Evolutionary conservation across 2,888 invertebrate species (phyloP).

Genomic region (Drosophila niveifrons): DNA sequence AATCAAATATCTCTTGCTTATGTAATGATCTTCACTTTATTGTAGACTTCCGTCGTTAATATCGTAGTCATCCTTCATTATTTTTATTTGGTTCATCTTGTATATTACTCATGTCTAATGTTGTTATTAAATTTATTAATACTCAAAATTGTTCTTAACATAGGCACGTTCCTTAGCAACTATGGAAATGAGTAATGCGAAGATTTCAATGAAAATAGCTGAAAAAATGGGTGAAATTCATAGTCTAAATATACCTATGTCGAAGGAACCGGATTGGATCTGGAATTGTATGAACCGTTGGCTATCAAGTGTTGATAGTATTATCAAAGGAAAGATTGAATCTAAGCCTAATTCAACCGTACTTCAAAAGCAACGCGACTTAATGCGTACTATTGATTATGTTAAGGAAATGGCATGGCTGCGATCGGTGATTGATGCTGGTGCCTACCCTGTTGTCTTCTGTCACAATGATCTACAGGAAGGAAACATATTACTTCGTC

Average conservation of each 20-base stretch:
- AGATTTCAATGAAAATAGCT: slow-evolving; percentile 94
- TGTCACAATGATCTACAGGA: slow-evolving; percentile 98
- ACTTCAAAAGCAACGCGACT: slow-evolving; percentile 64
- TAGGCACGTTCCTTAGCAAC: slow-evolving; percentile 94
- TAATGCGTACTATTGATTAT: slow-evolving; percentile 86
- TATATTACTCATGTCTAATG: too few relatives aligned
- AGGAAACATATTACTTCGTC: slow-evolving; percentile 88
- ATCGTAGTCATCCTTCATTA: too few relatives aligned
- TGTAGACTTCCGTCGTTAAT: too few relatives aligned
- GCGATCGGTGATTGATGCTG: slow-evolving; percentile 87
- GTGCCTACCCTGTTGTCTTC: slow-evolving; percentile 93
- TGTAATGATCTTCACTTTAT: too few relatives aligned
- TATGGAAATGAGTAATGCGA: slow-evolving; percentile 92
- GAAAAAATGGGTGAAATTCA: slow-evolving; percentile 98
- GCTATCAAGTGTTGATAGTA: slow-evolving; percentile 86
- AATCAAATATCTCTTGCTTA: too few relatives aligned
- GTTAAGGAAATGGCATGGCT: slow-evolving; percentile 90
- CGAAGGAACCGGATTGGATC: slow-evolving; percentile 97
- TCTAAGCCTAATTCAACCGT: slow-evolving; percentile 82
- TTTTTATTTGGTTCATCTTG: too few relatives aligned
- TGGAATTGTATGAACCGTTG: slow-evolving; percentile 95
- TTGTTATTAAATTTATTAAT: background rate
- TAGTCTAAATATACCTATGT: slow-evolving; percentile 96
- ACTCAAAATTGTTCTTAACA: slow-evolving; percentile 16
- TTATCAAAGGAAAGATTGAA: slow-evolving; percentile 83